These are phyloP conservation scores for Ctenopoma multispine DNA, from an alignment of 2,797 vertebrate genomes.

Conservation along the genomic window DNA sequence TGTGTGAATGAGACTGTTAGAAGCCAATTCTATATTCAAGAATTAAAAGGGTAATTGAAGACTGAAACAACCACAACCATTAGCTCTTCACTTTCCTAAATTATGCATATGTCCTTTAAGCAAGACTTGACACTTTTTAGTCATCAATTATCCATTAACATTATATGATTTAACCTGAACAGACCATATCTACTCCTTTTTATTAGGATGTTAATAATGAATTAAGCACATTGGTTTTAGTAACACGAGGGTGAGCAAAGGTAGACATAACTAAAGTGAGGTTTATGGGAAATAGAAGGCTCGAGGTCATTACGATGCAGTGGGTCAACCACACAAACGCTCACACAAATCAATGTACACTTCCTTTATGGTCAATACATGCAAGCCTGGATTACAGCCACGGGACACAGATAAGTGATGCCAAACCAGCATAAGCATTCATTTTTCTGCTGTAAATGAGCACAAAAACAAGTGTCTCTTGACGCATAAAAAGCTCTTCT, in stretches of 20 bases:
- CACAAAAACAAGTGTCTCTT: slow-evolving; percentile 46
- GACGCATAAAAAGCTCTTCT: slow-evolving; percentile 61
- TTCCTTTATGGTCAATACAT: slow-evolving; percentile 73
- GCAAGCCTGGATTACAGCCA: slow-evolving; percentile 43
- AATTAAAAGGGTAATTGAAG: slow-evolving; percentile 38
- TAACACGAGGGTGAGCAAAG: slow-evolving; percentile 14
- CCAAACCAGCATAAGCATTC: slow-evolving; percentile 5
- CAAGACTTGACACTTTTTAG: slow-evolving; percentile 36
- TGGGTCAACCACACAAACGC: slow-evolving; percentile 51
- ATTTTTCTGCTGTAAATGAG: slow-evolving; percentile 43
- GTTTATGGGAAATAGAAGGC: slow-evolving; percentile 52
- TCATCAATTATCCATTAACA: slow-evolving; percentile 62
- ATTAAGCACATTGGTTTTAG: slow-evolving; percentile 43
- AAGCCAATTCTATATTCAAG: slow-evolving; percentile 20
- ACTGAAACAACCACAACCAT: slow-evolving; percentile 32
- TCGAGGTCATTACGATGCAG: slow-evolving; percentile 44
- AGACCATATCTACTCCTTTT: slow-evolving; percentile 35
- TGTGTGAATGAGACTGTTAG: slow-evolving; percentile 8
- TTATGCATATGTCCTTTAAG: slow-evolving; percentile 63
- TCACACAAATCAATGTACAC: slow-evolving; percentile 70
- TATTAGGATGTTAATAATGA: slow-evolving; percentile 62
- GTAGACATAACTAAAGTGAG: slow-evolving; percentile 13
- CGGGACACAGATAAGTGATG: slow-evolving; percentile 40
- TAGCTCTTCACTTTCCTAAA: slow-evolving; percentile 46
- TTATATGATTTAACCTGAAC: slow-evolving; percentile 42